Conservation (phyloP, 2,113 vertebrate species). For the Elephas maximus region DNA sequence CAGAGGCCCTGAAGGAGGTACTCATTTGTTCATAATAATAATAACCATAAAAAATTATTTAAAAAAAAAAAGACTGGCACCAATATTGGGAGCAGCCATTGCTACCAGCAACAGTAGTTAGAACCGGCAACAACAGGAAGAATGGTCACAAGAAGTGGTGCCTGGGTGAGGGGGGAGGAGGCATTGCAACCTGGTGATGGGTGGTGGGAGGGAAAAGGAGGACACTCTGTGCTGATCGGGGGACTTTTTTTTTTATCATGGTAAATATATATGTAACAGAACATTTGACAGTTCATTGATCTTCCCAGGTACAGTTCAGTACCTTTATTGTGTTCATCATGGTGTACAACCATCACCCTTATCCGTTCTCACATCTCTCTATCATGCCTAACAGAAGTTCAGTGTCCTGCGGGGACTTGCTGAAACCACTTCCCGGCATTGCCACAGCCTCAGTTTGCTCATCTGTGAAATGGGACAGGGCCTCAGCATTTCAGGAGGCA, state of each 20-base stretch:
- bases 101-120: not conserved
- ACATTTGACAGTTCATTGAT: no score
- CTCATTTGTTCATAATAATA: not conserved
- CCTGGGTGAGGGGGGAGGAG: not conserved
- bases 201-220: not conserved
- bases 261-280: no score
- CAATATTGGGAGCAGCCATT: not conserved
- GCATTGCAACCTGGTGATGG: not conserved
- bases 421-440: not conserved
- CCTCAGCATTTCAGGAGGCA: not conserved
- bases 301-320: not conserved
- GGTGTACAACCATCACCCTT: not conserved
- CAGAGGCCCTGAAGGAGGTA: not conserved
- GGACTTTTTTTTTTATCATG: not conserved
- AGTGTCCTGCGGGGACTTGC: not conserved
- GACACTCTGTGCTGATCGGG: not conserved
- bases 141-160: not conserved
- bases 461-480: constrained; percentile 27
- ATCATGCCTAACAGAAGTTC: not conserved
- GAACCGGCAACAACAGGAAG: not conserved
- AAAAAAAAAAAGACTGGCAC: not conserved
- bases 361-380: no score
- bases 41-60: not conserved
- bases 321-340: not conserved
- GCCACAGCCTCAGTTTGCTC: not conserved